Percentiles rank a stretch among this genome's conserved stretches.
Conservation (phyloP, 53 echinoderm and acorn worm species). For the Crossaster papposus region DNA sequence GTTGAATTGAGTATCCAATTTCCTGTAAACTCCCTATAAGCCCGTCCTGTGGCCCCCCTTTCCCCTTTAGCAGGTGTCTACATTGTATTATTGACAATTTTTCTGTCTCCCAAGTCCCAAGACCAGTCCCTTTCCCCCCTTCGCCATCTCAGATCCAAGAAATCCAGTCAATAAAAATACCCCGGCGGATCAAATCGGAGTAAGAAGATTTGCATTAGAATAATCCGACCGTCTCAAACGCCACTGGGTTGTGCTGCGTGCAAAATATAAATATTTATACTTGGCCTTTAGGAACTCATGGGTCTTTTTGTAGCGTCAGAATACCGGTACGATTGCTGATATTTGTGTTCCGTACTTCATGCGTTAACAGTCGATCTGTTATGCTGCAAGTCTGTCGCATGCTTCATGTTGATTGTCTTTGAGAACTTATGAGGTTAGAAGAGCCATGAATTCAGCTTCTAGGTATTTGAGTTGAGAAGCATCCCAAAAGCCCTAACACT, state of each 20-base stretch:
- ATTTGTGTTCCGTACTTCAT: neutral
- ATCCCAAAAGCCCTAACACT: too few species aligned
- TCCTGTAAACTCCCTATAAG: conserved; percentile 24
- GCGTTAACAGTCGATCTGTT: too few species aligned
- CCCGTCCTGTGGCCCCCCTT: neutral
- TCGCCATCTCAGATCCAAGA: neutral
- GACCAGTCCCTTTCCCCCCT: neutral
- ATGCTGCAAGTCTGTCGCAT: too few species aligned
- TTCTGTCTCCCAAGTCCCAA: conserved; percentile 1
- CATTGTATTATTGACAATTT: neutral
- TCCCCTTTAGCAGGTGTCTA: conserved; percentile 21
- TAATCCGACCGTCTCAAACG: neutral
- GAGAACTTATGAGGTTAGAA: too few species aligned
- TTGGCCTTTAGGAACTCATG: neutral
- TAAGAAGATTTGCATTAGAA: neutral
- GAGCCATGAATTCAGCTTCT: too few species aligned
- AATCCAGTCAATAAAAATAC: neutral
- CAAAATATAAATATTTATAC: neutral
- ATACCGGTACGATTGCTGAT: neutral
- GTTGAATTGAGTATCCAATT: conserved; percentile 22
- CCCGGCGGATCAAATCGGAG: neutral
- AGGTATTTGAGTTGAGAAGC: too few species aligned
- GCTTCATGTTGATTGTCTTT: too few species aligned
- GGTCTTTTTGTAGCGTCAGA: neutral
- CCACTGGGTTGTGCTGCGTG: neutral